Percentiles rank a stretch among this genome's conserved stretches.
phyloP scores from a whole-genome alignment of 2,797 vertebrate species.

The Chromobotia macracanthus region DNA sequence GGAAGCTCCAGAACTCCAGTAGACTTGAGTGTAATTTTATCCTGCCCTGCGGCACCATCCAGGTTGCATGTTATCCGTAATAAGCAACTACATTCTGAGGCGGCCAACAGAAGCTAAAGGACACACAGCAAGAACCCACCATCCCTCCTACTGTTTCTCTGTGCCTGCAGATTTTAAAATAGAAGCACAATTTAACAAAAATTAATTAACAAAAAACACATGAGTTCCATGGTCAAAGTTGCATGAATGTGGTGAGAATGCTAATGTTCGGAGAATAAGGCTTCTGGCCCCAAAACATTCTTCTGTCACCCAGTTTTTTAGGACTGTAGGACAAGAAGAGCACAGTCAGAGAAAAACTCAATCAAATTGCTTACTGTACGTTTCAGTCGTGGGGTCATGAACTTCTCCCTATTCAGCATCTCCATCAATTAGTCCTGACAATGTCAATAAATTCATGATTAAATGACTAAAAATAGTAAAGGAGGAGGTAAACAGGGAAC shows the following conservation, averaged over 20 bases:
- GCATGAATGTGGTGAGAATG: slow-evolving; percentile 33
- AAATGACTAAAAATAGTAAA: slow-evolving; percentile 11
- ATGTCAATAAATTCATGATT: slow-evolving; percentile 53
- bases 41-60: slow-evolving; percentile 1
- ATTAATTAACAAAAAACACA: slow-evolving; percentile 56
- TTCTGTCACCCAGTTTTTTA: slow-evolving; percentile 27
- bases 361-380: slow-evolving; percentile 50
- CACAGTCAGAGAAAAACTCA: slow-evolving; percentile 19
- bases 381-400: slow-evolving; percentile 30
- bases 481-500: neutral
- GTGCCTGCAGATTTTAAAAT: slow-evolving; percentile 54
- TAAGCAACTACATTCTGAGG: slow-evolving; percentile 23
- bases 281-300: slow-evolving; percentile 15
- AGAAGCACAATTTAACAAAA: slow-evolving; percentile 54
- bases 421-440: slow-evolving; percentile 48
- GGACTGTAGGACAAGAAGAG: slow-evolving; percentile 30
- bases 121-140: slow-evolving; percentile 53
- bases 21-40: slow-evolving; percentile 9
- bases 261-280: neutral
- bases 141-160: slow-evolving; percentile 32
- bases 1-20: slow-evolving; percentile 12
- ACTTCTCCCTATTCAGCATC: slow-evolving; percentile 41
- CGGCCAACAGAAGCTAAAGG: slow-evolving; percentile 50
- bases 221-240: slow-evolving; percentile 24
- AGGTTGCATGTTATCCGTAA: slow-evolving; percentile 8